phyloP scores from a whole-genome alignment of 92 coral and sea anemone species.

The Siderastrea radians region DNA sequence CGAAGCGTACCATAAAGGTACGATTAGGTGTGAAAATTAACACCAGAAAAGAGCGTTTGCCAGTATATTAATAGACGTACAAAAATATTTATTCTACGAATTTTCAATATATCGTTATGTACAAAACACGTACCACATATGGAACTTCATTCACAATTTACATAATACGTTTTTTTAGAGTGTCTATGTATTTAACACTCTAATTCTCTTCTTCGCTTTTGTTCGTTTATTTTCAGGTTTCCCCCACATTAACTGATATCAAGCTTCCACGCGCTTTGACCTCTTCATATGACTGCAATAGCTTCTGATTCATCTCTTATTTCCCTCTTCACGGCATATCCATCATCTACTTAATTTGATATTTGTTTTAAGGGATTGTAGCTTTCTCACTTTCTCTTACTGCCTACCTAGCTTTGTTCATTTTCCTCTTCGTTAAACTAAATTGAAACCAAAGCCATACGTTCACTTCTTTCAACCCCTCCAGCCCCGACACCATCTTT shows the following conservation, averaged over 20 bases:
- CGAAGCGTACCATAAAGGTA: background rate
- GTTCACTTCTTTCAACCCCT: background rate
- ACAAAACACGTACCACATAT: background rate
- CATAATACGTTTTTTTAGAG: background rate
- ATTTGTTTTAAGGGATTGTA: too few species aligned
- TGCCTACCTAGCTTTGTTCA: background rate
- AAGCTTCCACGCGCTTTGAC: too few species aligned
- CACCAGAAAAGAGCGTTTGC: too few species aligned
- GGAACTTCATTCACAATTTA: background rate
- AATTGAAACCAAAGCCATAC: background rate
- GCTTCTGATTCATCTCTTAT: background rate
- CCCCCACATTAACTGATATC: too few species aligned
- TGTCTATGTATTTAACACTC: background rate
- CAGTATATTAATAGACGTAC: background rate
- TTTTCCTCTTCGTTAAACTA: background rate
- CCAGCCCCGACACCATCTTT: background rate
- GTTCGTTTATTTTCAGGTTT: background rate
- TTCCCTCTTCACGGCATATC: background rate
- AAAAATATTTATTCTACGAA: constrained; percentile 7
- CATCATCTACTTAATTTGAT: background rate
- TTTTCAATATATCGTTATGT: background rate
- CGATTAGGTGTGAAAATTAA: background rate
- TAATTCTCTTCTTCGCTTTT: background rate
- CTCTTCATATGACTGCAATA: background rate
- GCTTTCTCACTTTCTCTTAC: background rate